Evolutionary conservation across 1,140 invertebrate genomes (phyloP).

Genomic region (Bombus huntii): DNA sequence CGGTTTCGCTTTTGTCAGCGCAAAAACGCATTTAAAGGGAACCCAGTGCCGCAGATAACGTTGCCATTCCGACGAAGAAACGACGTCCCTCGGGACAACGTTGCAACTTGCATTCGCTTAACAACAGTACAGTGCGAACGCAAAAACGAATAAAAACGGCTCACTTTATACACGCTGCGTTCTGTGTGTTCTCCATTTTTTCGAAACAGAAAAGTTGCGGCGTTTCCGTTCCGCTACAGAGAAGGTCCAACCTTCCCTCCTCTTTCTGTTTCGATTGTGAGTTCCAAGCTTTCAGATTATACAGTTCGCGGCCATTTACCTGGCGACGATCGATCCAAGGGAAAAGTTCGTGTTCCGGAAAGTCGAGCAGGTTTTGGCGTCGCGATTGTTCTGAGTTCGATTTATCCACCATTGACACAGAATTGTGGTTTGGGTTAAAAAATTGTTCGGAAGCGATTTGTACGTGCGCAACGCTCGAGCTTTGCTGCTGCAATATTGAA

Average conservation of each 20-base stretch:
- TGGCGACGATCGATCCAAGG: conserved; percentile 8
- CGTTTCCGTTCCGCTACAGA: background rate
- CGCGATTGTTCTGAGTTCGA: background rate
- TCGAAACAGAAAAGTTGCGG: background rate
- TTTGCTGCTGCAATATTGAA: background rate
- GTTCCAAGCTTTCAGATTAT: background rate
- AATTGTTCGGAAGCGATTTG: background rate
- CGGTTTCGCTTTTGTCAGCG: background rate
- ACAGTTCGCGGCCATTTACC: conserved; percentile 11
- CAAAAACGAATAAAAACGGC: background rate
- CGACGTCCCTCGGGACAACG: background rate
- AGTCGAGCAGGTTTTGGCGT: background rate
- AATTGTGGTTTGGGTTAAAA: background rate
- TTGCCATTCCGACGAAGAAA: background rate
- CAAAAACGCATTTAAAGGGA: background rate
- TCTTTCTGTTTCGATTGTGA: background rate
- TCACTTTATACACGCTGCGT: background rate
- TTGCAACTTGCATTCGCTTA: background rate
- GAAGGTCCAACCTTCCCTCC: too few species aligned
- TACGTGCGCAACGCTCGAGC: background rate
- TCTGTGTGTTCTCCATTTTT: background rate
- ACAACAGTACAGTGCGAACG: background rate
- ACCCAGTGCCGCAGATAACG: background rate
- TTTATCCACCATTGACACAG: background rate
- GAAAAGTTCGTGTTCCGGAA: background rate